Percentiles rank a stretch among this genome's conserved stretches.
These are phyloP conservation scores for Rhegmatorhina hoffmannsi DNA, from an alignment of 2,113 vertebrate genomes.

Conservation along the genomic window DNA sequence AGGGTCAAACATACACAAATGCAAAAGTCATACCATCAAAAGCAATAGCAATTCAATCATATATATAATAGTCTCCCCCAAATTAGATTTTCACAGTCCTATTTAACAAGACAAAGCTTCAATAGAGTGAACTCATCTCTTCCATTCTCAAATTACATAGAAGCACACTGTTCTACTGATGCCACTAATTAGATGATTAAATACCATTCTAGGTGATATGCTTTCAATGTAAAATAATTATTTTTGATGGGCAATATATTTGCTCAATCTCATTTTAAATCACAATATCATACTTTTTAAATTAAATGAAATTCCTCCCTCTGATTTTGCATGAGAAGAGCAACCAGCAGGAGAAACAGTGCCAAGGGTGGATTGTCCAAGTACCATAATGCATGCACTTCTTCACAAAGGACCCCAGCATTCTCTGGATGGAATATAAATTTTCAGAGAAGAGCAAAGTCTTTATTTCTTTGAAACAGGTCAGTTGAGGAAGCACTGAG, in stretches of 20 bases:
- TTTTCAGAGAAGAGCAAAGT: conserved; percentile 29
- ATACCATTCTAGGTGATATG: conserved; percentile 66
- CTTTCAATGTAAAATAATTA: conserved; percentile 69
- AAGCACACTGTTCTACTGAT: not conserved
- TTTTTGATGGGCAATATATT: conserved; percentile 65
- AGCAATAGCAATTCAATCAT: conserved; percentile 18
- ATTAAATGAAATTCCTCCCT: conserved; percentile 48
- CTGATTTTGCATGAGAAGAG: conserved; percentile 28
- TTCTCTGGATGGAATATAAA: conserved; percentile 18
- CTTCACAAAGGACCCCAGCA: not conserved
- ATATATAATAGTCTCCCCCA: conserved; percentile 24
- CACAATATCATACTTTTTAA: conserved; percentile 48
- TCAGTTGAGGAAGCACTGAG: not conserved
- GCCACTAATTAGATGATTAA: conserved; percentile 73
- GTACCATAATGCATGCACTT: not conserved
- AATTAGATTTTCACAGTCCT: conserved; percentile 59
- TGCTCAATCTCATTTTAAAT: conserved; percentile 61
- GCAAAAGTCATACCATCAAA: conserved; percentile 21
- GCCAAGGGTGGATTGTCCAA: not conserved
- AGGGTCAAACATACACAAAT: conserved; percentile 18
- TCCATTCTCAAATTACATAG: conserved; percentile 31
- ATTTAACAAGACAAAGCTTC: conserved; percentile 60
- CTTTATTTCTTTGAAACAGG: conserved; percentile 9
- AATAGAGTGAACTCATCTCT: conserved; percentile 33
- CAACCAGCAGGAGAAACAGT: not conserved